Percentiles rank a stretch among this genome's conserved stretches.
These are phyloP conservation scores for Hypsopygia costalis DNA, from an alignment of 2,888 invertebrate genomes.

Conservation along the genomic window DNA sequence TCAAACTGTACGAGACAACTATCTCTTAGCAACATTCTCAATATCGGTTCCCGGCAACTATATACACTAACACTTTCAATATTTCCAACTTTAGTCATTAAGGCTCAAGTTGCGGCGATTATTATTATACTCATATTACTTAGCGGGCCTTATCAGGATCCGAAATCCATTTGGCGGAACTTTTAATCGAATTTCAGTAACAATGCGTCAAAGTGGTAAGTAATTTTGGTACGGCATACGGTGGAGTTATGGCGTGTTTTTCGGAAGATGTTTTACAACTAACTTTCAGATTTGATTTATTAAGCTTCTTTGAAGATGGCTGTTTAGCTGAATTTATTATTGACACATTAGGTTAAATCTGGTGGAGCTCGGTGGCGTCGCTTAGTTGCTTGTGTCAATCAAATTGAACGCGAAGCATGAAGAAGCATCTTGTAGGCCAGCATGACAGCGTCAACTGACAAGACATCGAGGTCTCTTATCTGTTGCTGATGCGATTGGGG, in stretches of 20 bases:
- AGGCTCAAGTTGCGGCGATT: conserved; percentile 14
- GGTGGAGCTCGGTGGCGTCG: too few relatives aligned
- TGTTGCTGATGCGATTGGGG: too few relatives aligned
- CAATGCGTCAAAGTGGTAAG: conserved; percentile 24
- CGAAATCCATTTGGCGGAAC: conserved; percentile 43
- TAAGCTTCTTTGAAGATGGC: background rate
- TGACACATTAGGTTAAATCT: too few relatives aligned
- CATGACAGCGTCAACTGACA: too few relatives aligned
- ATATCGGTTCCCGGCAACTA: background rate
- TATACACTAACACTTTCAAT: conserved; percentile 12
- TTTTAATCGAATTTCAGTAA: conserved; percentile 48
- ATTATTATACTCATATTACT: conserved; percentile 18
- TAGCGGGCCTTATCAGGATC: conserved; percentile 22
- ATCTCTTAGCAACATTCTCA: conserved; percentile 8
- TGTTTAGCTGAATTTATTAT: too few relatives aligned
- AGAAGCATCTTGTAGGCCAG: too few relatives aligned
- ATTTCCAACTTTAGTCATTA: conserved; percentile 18
- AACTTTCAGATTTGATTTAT: background rate
- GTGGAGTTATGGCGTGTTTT: conserved; percentile 3
- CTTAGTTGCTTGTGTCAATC: too few relatives aligned
- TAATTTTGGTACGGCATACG: conserved; percentile 17
- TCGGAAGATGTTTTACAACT: background rate
- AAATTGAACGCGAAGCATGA: too few relatives aligned
- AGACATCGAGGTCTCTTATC: too few relatives aligned
- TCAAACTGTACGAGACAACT: background rate